These are phyloP conservation scores for Scaptodrosophila lebanonensis DNA, from an alignment of 1,140 invertebrate species.

Conservation along the genomic window DNA sequence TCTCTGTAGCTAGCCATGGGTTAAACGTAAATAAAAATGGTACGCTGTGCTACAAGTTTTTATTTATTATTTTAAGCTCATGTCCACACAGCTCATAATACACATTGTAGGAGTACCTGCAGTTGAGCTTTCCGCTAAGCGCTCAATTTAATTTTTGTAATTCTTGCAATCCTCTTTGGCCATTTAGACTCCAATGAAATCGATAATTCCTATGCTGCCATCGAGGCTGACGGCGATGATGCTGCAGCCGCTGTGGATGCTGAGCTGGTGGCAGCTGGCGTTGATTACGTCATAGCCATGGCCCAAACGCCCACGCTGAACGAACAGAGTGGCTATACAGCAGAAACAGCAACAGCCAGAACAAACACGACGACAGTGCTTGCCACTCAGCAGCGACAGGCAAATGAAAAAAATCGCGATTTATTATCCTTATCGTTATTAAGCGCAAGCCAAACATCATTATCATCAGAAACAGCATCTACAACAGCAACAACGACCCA, in stretches of 20 bases:
- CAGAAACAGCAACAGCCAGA: conserved; percentile 6
- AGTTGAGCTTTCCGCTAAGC: too few relatives aligned
- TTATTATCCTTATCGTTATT: conserved; percentile 61
- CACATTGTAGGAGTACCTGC: too few relatives aligned
- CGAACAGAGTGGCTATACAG: conserved; percentile 11
- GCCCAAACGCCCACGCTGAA: conserved; percentile 10
- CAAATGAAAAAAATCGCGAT: conserved; percentile 46
- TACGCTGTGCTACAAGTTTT: conserved; percentile 3
- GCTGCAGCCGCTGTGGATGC: conserved; percentile 6
- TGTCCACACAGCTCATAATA: conserved; percentile 24
- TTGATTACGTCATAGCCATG: conserved; percentile 61
- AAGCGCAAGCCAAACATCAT: conserved; percentile 40
- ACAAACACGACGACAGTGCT: conserved; percentile 13
- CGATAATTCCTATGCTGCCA: conserved; percentile 62
- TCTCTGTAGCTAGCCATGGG: too few relatives aligned
- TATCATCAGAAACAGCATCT: conserved; percentile 2
- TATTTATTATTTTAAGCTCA: conserved; percentile 1
- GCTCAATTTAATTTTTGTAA: conserved; percentile 24
- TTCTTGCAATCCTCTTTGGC: neutral
- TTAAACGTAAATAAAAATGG: too few relatives aligned
- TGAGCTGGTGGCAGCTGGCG: conserved; percentile 27
- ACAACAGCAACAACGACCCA: conserved; percentile 13
- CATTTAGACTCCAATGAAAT: conserved; percentile 70
- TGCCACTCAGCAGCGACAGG: conserved; percentile 9
- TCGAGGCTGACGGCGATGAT: conserved; percentile 14